These are phyloP conservation scores for Eospalax fontanierii DNA, from an alignment of 2,797 vertebrate genomes.

Conservation along the genomic window DNA sequence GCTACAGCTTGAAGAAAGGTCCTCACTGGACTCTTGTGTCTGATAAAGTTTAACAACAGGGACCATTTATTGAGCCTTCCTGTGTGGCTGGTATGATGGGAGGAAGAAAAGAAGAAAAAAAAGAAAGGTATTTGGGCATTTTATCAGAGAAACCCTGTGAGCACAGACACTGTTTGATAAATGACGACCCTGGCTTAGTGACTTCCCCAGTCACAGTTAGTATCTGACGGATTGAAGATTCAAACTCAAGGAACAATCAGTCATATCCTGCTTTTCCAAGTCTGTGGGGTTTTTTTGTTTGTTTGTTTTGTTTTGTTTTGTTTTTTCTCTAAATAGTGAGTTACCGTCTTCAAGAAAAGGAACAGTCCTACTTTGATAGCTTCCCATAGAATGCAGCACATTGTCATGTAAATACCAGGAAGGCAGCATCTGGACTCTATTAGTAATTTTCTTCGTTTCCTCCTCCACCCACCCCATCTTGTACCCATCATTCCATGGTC, in stretches of 20 bases:
- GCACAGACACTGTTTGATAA: neutral
- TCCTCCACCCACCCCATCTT: neutral
- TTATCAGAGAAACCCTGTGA: neutral
- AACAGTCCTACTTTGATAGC: neutral
- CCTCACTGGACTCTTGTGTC: neutral
- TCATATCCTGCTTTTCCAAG: conserved; percentile 38
- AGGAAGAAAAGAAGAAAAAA: too few species aligned
- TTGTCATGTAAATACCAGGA: neutral
- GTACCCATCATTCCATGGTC: neutral
- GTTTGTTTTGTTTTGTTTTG: fast-evolving
- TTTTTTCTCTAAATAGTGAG: neutral
- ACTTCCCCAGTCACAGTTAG: neutral
- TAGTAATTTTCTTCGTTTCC: conserved; percentile 41
- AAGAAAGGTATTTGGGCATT: neutral
- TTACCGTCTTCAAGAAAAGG: conserved; percentile 27
- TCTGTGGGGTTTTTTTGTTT: neutral
- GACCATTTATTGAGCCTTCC: neutral
- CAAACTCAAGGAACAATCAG: neutral
- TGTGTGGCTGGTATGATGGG: neutral
- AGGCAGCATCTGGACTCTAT: conserved; percentile 36
- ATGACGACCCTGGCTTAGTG: neutral
- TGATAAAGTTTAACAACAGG: neutral
- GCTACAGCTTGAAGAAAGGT: neutral
- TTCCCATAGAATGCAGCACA: fast-evolving
- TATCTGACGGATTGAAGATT: neutral